phyloP scores from a whole-genome alignment of 2,797 vertebrate genomes.

The Diglossa cyanea region DNA sequence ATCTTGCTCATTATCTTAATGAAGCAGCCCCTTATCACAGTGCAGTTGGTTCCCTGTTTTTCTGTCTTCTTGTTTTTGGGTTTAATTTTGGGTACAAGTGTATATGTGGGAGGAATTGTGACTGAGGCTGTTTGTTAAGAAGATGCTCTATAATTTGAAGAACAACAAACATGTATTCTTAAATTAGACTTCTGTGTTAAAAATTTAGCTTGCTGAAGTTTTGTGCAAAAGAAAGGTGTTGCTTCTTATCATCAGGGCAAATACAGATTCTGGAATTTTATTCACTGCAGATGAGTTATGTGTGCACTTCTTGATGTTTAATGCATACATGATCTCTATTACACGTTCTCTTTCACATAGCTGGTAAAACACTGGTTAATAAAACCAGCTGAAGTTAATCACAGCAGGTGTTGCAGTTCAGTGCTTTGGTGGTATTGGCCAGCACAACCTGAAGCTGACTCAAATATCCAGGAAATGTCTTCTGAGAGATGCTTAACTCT shows the following conservation, averaged over 20 bases:
- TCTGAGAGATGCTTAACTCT: neutral
- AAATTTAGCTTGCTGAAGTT: neutral
- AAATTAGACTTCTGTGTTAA: neutral
- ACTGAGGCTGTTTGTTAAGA: neutral
- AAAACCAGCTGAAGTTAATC: neutral
- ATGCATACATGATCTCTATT: rapidly evolving
- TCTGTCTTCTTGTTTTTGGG: neutral
- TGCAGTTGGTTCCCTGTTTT: neutral
- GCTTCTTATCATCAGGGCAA: neutral
- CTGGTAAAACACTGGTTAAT: neutral
- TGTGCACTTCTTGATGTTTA: neutral
- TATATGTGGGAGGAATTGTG: neutral
- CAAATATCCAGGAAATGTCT: neutral
- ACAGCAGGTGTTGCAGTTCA: neutral
- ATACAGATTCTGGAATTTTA: neutral
- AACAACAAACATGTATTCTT: neutral
- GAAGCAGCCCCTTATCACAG: neutral
- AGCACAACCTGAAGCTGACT: neutral
- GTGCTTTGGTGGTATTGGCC: neutral
- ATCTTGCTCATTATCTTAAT: neutral
- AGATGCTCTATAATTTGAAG: neutral
- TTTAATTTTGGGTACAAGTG: neutral
- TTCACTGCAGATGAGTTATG: neutral
- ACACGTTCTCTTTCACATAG: rapidly evolving
- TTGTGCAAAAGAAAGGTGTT: neutral